A percentile compares a stretch with the other conserved stretches of the same genome.
phyloP scores from a whole-genome alignment of 92 coral and sea anemone species.

The Meandrina meandrites region DNA sequence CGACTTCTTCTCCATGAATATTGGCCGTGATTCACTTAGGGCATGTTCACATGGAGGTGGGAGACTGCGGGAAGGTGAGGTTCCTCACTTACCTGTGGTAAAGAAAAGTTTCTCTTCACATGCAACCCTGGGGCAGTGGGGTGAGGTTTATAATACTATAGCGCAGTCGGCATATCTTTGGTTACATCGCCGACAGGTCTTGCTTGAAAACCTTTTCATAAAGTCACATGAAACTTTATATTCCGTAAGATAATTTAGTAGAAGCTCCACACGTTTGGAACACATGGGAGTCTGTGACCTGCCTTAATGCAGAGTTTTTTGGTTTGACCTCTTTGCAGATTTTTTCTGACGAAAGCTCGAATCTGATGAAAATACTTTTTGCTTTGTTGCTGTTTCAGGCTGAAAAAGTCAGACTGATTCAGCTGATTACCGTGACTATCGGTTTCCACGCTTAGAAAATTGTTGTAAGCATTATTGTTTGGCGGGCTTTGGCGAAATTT shows the following conservation, averaged over 20 bases:
- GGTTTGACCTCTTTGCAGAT: background rate
- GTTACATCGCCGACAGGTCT: conserved; percentile 19
- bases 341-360: background rate
- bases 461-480: background rate
- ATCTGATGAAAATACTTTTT: background rate
- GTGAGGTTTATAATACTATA: too few species aligned
- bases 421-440: conserved; percentile 10
- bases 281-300: background rate
- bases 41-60: too few species aligned
- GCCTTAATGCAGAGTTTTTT: background rate
- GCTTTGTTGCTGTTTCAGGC: conserved; percentile 14
- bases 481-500: conserved; percentile 17
- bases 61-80: too few species aligned
- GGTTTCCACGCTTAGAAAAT: conserved; percentile 15
- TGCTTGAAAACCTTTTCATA: conserved; percentile 16
- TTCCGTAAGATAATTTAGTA: conserved; percentile 5
- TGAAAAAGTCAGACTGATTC: conserved; percentile 12
- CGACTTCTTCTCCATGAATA: too few species aligned
- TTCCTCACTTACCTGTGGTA: too few species aligned
- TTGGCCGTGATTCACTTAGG: too few species aligned
- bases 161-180: background rate
- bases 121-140: too few species aligned
- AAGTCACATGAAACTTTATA: conserved; percentile 8
- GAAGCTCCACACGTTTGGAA: conserved; percentile 10
- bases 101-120: too few species aligned